Evolutionary conservation across 2,888 invertebrate species (phyloP).

Genomic region (Hartigia nigra): DNA sequence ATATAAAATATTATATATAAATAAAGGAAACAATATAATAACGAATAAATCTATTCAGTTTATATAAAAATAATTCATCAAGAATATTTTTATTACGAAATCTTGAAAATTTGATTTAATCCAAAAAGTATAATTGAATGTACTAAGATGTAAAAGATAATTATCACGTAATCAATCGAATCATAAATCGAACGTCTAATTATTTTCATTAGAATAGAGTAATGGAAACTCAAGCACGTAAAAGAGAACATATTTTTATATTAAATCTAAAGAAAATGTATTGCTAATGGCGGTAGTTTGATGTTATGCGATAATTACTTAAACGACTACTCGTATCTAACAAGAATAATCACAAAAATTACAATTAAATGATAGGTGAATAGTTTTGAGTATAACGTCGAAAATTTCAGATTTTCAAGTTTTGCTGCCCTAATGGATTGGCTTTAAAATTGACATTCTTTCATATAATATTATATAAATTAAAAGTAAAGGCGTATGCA

Average conservation of each 20-base stretch:
- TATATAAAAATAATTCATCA: not conserved
- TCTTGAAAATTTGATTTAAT: not conserved
- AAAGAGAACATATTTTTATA: not conserved
- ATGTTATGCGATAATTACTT: not conserved
- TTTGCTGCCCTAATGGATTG: not conserved
- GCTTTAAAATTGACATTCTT: not conserved
- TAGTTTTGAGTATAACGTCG: not conserved
- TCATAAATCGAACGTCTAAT: not conserved
- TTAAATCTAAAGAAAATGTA: not conserved
- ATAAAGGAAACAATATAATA: not conserved
- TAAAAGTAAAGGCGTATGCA: conserved; percentile 51
- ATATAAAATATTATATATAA: too few species aligned
- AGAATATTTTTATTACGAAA: not conserved
- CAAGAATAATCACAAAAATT: not conserved
- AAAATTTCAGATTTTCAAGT: not conserved
- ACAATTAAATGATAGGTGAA: not conserved
- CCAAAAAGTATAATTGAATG: not conserved
- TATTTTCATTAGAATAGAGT: not conserved
- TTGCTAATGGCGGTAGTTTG: not conserved
- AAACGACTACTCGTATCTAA: not conserved
- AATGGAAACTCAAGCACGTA: not conserved
- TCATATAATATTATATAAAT: not conserved
- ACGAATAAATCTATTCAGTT: not conserved
- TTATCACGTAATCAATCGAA: not conserved
- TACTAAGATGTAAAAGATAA: not conserved